Conservation (phyloP, 2,888 invertebrate genomes). For the Boloria selene region DNA sequence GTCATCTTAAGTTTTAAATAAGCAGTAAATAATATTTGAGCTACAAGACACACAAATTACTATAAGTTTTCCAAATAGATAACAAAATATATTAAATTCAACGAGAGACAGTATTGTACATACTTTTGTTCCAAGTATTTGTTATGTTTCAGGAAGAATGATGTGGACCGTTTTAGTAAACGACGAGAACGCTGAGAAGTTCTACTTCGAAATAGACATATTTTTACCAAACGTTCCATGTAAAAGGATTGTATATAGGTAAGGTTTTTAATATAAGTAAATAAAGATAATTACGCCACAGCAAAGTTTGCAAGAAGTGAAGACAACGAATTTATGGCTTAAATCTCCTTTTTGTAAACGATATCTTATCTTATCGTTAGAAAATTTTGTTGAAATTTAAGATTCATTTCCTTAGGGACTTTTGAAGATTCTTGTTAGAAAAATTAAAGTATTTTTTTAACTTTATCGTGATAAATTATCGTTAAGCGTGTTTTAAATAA, state of each 20-base stretch:
- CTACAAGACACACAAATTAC: too few relatives aligned
- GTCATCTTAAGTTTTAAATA: too few relatives aligned
- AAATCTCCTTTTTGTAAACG: constrained; percentile 52
- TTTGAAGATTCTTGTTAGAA: constrained; percentile 31
- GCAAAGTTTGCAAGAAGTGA: constrained; percentile 38
- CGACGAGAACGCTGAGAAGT: constrained; percentile 70
- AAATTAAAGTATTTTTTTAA: constrained; percentile 25
- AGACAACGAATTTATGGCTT: constrained; percentile 48
- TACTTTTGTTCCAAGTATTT: not conserved
- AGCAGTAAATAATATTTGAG: too few relatives aligned
- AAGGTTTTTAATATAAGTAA: constrained; percentile 5
- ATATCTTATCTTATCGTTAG: constrained; percentile 54
- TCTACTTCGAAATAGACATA: constrained; percentile 76
- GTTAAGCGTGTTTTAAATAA: constrained; percentile 25
- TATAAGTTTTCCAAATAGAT: too few relatives aligned
- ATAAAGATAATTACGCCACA: not conserved
- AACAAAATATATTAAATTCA: not conserved
- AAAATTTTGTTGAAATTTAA: constrained; percentile 56
- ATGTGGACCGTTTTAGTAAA: constrained; percentile 81
- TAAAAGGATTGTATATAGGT: constrained; percentile 78
- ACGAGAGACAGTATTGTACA: not conserved
- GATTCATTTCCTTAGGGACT: constrained; percentile 46
- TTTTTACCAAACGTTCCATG: constrained; percentile 71
- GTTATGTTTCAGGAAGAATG: constrained; percentile 68
- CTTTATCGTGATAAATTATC: constrained; percentile 43